Evolutionary conservation across 30 jellyfish, hydroid and myxozoan species (phyloP).

Genomic region (Haliclystus octoradiatus): DNA sequence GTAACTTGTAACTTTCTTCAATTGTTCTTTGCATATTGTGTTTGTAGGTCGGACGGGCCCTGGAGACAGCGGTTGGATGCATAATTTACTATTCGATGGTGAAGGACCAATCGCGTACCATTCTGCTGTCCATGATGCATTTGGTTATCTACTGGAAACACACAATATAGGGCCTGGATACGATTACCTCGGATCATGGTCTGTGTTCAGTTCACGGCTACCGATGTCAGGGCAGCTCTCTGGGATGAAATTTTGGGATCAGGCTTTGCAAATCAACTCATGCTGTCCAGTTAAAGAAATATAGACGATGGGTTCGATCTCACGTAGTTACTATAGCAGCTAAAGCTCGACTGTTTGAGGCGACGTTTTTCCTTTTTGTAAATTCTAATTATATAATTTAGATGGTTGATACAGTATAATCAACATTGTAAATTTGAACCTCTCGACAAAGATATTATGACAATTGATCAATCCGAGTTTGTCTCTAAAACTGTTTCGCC

Average conservation of each 20-base stretch:
- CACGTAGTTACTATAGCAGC: too few relatives aligned
- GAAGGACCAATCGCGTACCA: constrained; percentile 92
- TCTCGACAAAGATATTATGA: too few relatives aligned
- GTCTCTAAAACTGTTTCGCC: too few relatives aligned
- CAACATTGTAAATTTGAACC: too few relatives aligned
- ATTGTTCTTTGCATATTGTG: too few relatives aligned
- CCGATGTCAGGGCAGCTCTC: constrained; percentile 85
- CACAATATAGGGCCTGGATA: constrained; percentile 94
- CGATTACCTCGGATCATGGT: constrained; percentile 78
- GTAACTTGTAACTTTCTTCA: too few relatives aligned
- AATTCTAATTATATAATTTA: too few relatives aligned
- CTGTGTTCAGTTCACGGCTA: constrained; percentile 47
- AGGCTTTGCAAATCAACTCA: constrained; percentile 10
- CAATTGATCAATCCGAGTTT: too few relatives aligned
- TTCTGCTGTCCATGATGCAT: constrained; percentile 97
- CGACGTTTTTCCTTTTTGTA: too few relatives aligned
- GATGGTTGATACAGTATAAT: too few relatives aligned
- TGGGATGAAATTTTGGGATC: constrained; percentile 82
- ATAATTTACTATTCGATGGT: constrained; percentile 70
- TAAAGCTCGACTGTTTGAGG: too few relatives aligned
- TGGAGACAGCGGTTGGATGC: constrained; percentile 91
- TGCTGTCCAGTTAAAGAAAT: not conserved
- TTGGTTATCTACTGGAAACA: constrained; percentile 64
- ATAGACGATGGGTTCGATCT: too few relatives aligned
- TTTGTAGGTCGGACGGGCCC: constrained; percentile 89